Base-by-base conservation (phyloP, 2,888 invertebrate genomes). In the Onthophagus sagittarius region DNA sequence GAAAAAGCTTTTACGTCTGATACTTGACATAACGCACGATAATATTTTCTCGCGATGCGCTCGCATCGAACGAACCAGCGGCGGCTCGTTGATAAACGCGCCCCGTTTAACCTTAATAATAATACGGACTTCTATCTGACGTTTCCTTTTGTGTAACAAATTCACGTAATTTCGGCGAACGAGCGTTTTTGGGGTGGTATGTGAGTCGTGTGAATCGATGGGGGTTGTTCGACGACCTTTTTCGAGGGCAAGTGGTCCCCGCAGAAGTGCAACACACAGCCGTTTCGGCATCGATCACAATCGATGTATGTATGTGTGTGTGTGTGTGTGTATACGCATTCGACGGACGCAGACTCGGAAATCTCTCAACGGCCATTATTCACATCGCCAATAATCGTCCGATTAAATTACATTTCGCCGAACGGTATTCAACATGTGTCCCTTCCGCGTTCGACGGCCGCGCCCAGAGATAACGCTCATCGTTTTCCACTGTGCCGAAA, bases 21-120 rank as follows among this genome's bases (percentile, higher is more conserved):
- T 67, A 67, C 67, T 67, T 67, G 67, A 67, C 67, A 32, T 67
- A 67, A 67, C 67, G 32, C 67, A 67, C 67, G 67, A 67, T 67
- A 67, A 31, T 67, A 67, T 67, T 67, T 67, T 23, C 67, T 23
- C 15, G 32, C 67, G 32, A 31, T 67, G 23, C 67, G 31, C 31
- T 6, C 15, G 7, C 23, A 67, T 23, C 67, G 67, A 23, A 23
- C 23, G 31, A 15, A 9, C 67, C 23, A 67, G 11, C 67, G 23
- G 9, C 15, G 31, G 32, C 67, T 23, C n/a, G 32, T 32, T 67
- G 67, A 67, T 67, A 67, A 67, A 67, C 32, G 67, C 23, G 23
- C 15, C 31, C 32, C 67, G 67, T 67, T 67, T 67, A 67, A 67
- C 67, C 67, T 67, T 67, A 67, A 67, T 67, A 67, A 67, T 67